phyloP scores from a whole-genome alignment of 2,888 invertebrate genomes.

The Lepas anatifera region DNA sequence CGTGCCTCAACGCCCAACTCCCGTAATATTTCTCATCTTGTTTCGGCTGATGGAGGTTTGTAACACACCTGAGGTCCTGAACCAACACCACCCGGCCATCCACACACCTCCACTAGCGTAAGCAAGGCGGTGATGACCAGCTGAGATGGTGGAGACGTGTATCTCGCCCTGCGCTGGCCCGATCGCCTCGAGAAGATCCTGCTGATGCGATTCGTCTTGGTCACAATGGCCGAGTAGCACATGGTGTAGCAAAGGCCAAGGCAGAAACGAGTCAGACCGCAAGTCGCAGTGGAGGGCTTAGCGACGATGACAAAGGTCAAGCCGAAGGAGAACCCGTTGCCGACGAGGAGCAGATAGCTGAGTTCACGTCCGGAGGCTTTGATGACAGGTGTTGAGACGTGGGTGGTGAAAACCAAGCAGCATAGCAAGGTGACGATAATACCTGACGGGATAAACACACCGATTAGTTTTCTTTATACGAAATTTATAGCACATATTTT shows the following conservation, averaged over 20 bases:
- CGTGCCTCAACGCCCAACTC: no score
- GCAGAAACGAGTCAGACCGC: conserved; percentile 41
- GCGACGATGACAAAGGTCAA: conserved; percentile 43
- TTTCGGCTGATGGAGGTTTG: no score
- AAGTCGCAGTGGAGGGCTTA: conserved; percentile 37
- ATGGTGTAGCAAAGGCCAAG: conserved; percentile 43
- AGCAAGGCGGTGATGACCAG: conserved; percentile 40
- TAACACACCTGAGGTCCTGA: no score
- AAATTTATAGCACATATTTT: no score
- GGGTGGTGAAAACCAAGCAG: conserved; percentile 39
- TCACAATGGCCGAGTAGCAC: conserved; percentile 43
- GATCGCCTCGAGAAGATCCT: conserved; percentile 39
- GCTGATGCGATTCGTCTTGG: conserved; percentile 44
- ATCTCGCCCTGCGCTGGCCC: conserved; percentile 31
- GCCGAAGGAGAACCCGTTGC: conserved; percentile 40
- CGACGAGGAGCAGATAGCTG: conserved; percentile 39
- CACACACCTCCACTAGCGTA: conserved; percentile 39
- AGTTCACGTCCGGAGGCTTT: conserved; percentile 44
- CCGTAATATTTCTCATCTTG: no score
- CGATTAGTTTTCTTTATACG: no score
- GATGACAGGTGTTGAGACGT: conserved; percentile 43
- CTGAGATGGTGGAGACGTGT: conserved; percentile 39
- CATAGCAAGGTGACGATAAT: conserved; percentile 38
- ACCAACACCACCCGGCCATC: no score
- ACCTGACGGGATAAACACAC: conserved; percentile 34